Evolutionary conservation across 2,797 vertebrate species (phyloP), one percentile per base, ranked within the genome.

Genomic region (Lophotriccus pileatus): DNA sequence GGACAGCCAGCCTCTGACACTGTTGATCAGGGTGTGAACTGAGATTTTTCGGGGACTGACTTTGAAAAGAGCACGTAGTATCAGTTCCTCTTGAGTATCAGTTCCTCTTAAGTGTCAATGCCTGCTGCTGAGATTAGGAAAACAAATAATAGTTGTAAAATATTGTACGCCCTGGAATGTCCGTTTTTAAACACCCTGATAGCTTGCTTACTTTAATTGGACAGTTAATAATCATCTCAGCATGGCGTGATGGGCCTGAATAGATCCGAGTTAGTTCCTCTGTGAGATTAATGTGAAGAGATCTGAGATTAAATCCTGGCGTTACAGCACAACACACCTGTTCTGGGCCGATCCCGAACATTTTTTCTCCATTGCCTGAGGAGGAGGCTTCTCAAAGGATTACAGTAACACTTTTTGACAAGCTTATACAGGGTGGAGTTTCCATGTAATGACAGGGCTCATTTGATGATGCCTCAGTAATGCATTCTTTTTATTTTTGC

Each of bases 351-450:
- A 64, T 89, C 90, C 93, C 91, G 75, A 85, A 52, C 94, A 96
- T 97, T 97, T 97, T 96, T 96, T 89, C 90, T 96, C 80, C 82
- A 52, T 97, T 95, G 97, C 98, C 97, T 52, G 95, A 97, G 97
- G 98, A 97, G 89, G 85, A 97, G 93, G 93, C 96, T 97, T 98
- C 98, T 98, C 96, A 92, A 96, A 98, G 98, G 98, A 98, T 98
- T 98, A 98, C 98, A 98, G 98, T 98, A 98, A 98, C 98, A 98
- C 97, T 98, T 98, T 98, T 97, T 98, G 98, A 98, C 98, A 98
- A 98, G 98, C 96, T 98, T 97, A 96, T 94, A 94, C 95, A 97
- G 97, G 98, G 98, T 94, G 98, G 97, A 97, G 96, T 96, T 97
- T 95, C 94, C 90, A 67, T 95, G 93, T 97, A 97, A 95, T 97